Evolutionary conservation across 2,888 invertebrate species (phyloP), one percentile per base, ranked within the genome.

Genomic region (Lysandra coridon): DNA sequence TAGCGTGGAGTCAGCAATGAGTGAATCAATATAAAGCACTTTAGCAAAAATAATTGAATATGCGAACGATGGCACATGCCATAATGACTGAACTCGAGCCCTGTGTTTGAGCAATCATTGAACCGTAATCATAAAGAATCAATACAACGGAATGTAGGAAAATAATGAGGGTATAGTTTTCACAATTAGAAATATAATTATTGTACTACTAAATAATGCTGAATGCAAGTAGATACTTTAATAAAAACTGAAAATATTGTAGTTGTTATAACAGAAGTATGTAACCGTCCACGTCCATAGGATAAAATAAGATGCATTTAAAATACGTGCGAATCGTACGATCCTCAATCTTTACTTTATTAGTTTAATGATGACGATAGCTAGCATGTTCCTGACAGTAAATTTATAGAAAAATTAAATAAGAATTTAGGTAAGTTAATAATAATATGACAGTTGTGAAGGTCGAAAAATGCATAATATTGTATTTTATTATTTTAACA

Each of bases 101-200:
- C 69, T 69, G 69, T 69, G 69, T 69, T 69, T 37, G 69, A 69
- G 69, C 69, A 69, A 69, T 69, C 69, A 69, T 69, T 69, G 69
- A 69, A 69, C 69, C 3, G 69, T 69, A 69, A 69, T 69, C 69
- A 69, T 37, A 69, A 69, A 69, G 69, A 33, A 69, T 69, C 69
- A 69, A 69, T 69, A 69, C 64, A 64, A 30, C 33, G 5, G 33
- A 1, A 69, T 2, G 69, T 2, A 69, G 10, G 33, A 14, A 62
- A 17, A 30, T 69, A 69, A 69, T 69, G 33, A 33, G 14, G 33
- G 33, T 69, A 30, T 10, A 69, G 33, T 69, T 69, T 33, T 33
- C 5, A 37, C 6, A 37, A 69, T 69, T 33, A 69, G 33, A 14
- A 14, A 33, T 14, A 2, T 33, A 30, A 33, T 5, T 69, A 69